Evolutionary conservation across 2,888 invertebrate species (phyloP), one percentile per base, ranked within the genome.

Genomic region (Troides aeacus): DNA sequence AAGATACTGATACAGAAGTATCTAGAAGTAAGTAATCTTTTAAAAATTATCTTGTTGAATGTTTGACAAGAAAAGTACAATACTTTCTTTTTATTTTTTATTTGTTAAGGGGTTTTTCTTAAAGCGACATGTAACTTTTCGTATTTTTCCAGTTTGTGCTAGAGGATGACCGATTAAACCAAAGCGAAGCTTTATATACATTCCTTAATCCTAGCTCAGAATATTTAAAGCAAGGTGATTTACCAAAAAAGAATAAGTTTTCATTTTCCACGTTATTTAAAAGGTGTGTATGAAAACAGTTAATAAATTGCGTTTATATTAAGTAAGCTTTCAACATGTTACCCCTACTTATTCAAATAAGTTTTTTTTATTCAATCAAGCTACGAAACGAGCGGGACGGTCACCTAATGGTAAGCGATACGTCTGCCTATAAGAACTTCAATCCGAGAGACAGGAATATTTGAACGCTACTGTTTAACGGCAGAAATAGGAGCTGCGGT

Each of bases 121-220:
- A n/a, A 53, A 5, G 0, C 6, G n/a, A 53, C n/a, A 53, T 53
- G n/a, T n/a, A n/a, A 53, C 53, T n/a, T 53, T 18, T 30, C 1
- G 39, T 12, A 1, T 57, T 62, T 39, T 63, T 93, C 72, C 85
- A 97, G 97, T 96, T 96, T 85, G 95, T 98, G 77, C 93, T 98
- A 84, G 96, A 96, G 89, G 97, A 98, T 81, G 97, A 97, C 73
- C 94, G 95, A 77, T 91, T 98, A 75, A 97, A 97, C 85, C 97
- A 97, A 90, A 96, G 97, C 83, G 98, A 98, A 90, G 96, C 97
- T 66, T 93, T 98, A 74, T 98, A 97, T 83, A 95, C 97, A 72
- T 98, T 98, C 89, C 93, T 98, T n/a, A 97, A 97, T 84, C 97
- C 97, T 5, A 97, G 97, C 84, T 97, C 97, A 0, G 97, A 97